phyloP scores from a whole-genome alignment of 2,797 vertebrate genomes.

The Premnoplex brunnescens region DNA sequence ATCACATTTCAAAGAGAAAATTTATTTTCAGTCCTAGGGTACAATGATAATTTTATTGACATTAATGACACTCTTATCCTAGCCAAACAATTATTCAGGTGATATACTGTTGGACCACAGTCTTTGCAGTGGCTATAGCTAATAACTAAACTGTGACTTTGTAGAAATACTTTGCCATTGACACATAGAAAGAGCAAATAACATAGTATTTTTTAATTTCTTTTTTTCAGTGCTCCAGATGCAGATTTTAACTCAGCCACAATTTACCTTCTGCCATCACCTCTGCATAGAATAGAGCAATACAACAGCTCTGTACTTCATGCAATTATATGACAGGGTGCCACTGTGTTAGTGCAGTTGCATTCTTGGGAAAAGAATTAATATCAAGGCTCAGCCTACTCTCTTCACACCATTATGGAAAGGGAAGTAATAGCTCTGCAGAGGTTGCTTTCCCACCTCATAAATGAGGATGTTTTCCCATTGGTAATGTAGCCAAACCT shows the following conservation, averaged over 20 bases:
- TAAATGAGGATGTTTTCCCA: conserved; percentile 55
- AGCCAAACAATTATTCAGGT: not conserved
- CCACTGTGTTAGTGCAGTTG: not conserved
- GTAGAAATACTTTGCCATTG: not conserved
- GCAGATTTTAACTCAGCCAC: not conserved
- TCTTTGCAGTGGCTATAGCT: not conserved
- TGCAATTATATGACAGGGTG: not conserved
- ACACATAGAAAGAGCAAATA: not conserved
- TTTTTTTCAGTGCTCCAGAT: not conserved
- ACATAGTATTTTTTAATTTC: not conserved
- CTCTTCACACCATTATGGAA: conserved; percentile 13
- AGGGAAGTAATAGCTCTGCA: conserved; percentile 51
- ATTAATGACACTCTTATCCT: not conserved
- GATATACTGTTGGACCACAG: not conserved
- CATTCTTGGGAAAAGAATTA: conserved; percentile 38
- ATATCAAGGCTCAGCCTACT: not conserved
- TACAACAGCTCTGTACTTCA: not conserved
- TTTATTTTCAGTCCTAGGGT: not conserved
- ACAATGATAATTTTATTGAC: not conserved
- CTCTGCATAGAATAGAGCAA: not conserved
- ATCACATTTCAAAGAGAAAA: not conserved
- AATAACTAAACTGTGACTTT: not conserved
- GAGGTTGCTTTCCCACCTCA: conserved; percentile 56
- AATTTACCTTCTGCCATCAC: not conserved
- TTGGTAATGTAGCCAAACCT: not conserved